These are phyloP conservation scores for Eupeodes latifasciatus DNA, from an alignment of 2,888 invertebrate species.

Conservation along the genomic window DNA sequence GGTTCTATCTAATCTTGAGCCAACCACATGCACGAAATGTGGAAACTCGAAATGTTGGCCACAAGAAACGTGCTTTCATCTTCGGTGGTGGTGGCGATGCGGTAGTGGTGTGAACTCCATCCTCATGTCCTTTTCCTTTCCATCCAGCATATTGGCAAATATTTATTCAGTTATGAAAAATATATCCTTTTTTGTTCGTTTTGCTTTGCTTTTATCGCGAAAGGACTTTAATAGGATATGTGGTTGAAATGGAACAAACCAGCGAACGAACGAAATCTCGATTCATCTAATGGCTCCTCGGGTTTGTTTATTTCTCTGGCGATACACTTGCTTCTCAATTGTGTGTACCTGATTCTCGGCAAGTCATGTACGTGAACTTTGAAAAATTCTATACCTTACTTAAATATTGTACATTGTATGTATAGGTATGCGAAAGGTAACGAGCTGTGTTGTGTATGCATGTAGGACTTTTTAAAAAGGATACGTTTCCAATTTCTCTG, in stretches of 20 bases:
- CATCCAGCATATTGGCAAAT: background rate
- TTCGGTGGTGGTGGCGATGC: background rate
- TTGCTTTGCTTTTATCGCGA: slow-evolving; percentile 2
- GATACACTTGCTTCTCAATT: slow-evolving; percentile 13
- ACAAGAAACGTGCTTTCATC: slow-evolving; percentile 48
- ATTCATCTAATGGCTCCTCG: slow-evolving; percentile 44
- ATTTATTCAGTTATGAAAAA: slow-evolving; percentile 29
- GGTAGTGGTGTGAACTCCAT: background rate
- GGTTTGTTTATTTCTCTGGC: slow-evolving; percentile 44
- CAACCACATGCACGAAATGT: slow-evolving; percentile 22
- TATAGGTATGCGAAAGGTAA: background rate
- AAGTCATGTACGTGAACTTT: slow-evolving; percentile 53
- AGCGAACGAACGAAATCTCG: background rate
- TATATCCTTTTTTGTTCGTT: background rate
- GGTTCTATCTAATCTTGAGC: slow-evolving; percentile 32
- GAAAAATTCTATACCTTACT: slow-evolving; percentile 11
- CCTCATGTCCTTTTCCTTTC: background rate
- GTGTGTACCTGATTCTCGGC: slow-evolving; percentile 39
- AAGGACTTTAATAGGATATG: slow-evolving; percentile 16
- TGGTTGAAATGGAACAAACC: background rate
- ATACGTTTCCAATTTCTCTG: slow-evolving; percentile 19
- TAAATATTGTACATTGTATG: background rate
- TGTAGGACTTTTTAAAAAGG: background rate
- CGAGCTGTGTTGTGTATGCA: background rate
- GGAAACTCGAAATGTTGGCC: slow-evolving; percentile 34